A percentile compares a stretch with the other conserved stretches of the same genome.
Evolutionary conservation across 2,888 invertebrate species (phyloP).

Genomic region (Euzophera pinguis): DNA sequence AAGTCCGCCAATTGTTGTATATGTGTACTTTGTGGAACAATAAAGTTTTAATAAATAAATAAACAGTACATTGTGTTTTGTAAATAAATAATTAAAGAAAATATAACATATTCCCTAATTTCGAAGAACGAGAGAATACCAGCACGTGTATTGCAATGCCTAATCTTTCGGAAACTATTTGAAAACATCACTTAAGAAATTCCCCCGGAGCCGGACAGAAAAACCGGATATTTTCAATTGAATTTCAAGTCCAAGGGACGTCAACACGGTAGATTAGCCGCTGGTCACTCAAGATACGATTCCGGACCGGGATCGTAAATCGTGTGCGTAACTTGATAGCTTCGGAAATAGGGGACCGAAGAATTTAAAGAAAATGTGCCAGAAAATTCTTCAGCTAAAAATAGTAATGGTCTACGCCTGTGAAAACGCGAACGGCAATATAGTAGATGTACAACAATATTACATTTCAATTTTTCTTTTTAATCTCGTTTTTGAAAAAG

Average conservation of each 20-base stretch:
- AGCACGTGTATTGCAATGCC: neutral
- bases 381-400: slow-evolving; percentile 5
- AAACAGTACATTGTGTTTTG: too few species aligned
- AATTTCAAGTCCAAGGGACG: slow-evolving; percentile 55
- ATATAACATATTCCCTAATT: too few species aligned
- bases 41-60: too few species aligned
- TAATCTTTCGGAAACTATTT: slow-evolving; percentile 25
- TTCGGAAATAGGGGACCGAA: slow-evolving; percentile 2
- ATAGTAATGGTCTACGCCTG: neutral
- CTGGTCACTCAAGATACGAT: slow-evolving; percentile 35
- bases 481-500: neutral
- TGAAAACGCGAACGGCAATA: neutral
- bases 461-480: neutral
- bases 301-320: slow-evolving; percentile 45
- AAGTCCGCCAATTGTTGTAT: too few species aligned
- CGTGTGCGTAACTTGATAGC: slow-evolving; percentile 47
- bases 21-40: too few species aligned
- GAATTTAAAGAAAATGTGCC: slow-evolving; percentile 8
- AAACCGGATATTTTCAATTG: slow-evolving; percentile 66
- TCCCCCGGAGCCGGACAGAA: slow-evolving; percentile 32
- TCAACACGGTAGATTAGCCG: slow-evolving; percentile 65
- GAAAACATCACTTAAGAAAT: slow-evolving; percentile 62
- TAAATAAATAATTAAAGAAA: too few species aligned
- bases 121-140: too few species aligned
- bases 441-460: neutral